These are phyloP conservation scores for Heterohyrax brucei DNA, from an alignment of 2,797 vertebrate genomes.

Conservation along the genomic window DNA sequence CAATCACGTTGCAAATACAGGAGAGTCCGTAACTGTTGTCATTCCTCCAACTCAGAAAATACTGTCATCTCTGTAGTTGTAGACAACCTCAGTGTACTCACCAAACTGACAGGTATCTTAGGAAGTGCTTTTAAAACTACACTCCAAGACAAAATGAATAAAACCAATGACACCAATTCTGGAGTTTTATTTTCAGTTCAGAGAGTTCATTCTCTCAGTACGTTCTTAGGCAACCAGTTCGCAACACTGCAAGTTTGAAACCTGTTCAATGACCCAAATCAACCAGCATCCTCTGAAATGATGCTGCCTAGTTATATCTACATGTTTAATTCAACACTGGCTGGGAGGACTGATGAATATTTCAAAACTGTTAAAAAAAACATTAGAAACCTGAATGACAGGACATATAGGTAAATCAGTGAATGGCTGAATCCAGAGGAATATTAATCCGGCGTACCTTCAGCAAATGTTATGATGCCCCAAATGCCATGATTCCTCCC, in stretches of 20 bases:
- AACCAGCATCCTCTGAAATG: neutral
- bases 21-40: neutral
- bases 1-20: conserved; percentile 6
- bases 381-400: neutral
- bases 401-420: neutral
- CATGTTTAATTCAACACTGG: neutral
- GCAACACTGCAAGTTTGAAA: neutral
- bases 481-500: neutral
- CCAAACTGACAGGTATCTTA: neutral
- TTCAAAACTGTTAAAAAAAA: neutral
- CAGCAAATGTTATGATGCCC: neutral
- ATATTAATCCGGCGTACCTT: neutral
- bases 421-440: neutral
- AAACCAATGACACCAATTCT: neutral
- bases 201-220: neutral
- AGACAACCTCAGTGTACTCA: neutral
- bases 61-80: neutral
- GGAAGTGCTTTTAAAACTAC: neutral
- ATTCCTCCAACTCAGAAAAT: conserved; percentile 45
- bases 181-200: neutral
- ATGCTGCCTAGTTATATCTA: neutral
- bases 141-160: neutral
- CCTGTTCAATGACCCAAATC: neutral
- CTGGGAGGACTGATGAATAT: conserved; percentile 16
- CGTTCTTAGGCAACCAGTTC: neutral